These are phyloP conservation scores for Philereme vetulata DNA, from an alignment of 2,888 invertebrate species.

Conservation along the genomic window DNA sequence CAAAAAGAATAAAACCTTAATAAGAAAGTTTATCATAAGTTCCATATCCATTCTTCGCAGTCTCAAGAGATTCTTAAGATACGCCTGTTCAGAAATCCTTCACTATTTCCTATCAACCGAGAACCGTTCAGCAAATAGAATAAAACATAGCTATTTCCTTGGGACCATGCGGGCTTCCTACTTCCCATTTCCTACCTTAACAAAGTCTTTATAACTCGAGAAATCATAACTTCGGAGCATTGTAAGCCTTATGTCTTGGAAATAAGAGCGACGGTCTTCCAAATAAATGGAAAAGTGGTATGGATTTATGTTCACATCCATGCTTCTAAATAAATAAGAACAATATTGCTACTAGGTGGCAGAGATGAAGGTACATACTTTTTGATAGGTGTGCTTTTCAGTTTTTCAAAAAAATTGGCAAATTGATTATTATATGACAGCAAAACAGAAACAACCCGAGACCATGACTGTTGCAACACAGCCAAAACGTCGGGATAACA, in stretches of 20 bases:
- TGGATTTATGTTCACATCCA: slow-evolving; percentile 44
- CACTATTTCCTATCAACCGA: slow-evolving; percentile 56
- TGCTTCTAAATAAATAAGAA: slow-evolving; percentile 61
- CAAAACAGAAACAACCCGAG: no score
- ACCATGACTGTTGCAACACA: no score
- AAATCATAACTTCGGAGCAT: slow-evolving; percentile 21
- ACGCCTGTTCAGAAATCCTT: slow-evolving; percentile 49
- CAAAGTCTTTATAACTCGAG: slow-evolving; percentile 37
- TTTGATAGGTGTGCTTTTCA: slow-evolving; percentile 4
- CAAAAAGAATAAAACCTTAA: no score
- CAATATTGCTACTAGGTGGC: slow-evolving; percentile 53
- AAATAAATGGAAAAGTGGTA: slow-evolving; percentile 22
- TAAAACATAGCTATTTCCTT: slow-evolving; percentile 69
- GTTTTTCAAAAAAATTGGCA: not conserved
- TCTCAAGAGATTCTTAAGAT: slow-evolving; percentile 1
- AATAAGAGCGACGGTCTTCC: slow-evolving; percentile 21
- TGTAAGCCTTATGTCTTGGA: slow-evolving; percentile 30
- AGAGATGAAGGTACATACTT: not conserved
- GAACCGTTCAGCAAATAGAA: slow-evolving; percentile 64
- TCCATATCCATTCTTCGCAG: not conserved
- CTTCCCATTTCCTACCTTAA: slow-evolving; percentile 56
- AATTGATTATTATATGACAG: no score
- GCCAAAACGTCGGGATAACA: no score
- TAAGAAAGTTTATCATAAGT: not conserved
- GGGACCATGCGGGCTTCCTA: slow-evolving; percentile 56